These are phyloP conservation scores for Gasterosteus aculeatus DNA, from an alignment of 2,113 vertebrate genomes.

Conservation along the genomic window DNA sequence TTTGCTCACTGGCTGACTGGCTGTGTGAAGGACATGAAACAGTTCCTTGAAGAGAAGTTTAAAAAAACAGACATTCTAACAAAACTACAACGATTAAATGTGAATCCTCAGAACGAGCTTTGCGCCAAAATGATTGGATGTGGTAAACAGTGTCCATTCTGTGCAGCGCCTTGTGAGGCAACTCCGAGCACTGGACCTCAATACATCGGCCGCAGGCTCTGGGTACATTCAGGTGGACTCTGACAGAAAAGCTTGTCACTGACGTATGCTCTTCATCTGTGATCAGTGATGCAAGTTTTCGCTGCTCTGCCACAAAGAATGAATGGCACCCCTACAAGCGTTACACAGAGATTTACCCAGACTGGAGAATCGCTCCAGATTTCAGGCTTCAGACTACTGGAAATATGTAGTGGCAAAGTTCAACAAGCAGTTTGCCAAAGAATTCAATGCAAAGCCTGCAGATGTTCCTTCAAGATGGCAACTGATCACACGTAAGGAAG, in stretches of 20 bases:
- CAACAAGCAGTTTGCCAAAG: conserved; percentile 53
- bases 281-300: accelerated
- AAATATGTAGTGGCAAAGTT: conserved; percentile 71
- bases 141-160: conserved; percentile 80
- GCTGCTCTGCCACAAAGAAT: accelerated
- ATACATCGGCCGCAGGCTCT: conserved; percentile 66
- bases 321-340: conserved; percentile 23
- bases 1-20: conserved; percentile 58
- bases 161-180: conserved; percentile 74
- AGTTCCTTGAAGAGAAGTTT: conserved; percentile 13
- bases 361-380: conserved; percentile 78
- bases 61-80: neutral
- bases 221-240: accelerated
- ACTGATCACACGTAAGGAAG: conserved; percentile 18
- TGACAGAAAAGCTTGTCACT: accelerated
- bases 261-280: conserved; percentile 55
- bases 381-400: conserved; percentile 78
- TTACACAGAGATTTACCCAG: conserved; percentile 58
- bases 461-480: conserved; percentile 68
- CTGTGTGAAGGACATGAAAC: conserved; percentile 47
- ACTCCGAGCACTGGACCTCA: conserved; percentile 63
- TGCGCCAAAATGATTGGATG: conserved; percentile 76
- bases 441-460: conserved; percentile 33
- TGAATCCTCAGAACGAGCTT: conserved; percentile 69
- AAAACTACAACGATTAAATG: conserved; percentile 31